Percentiles rank a stretch among this genome's conserved stretches.
Evolutionary conservation across 2,888 invertebrate genomes (phyloP).

Genomic region (Petrolisthes manimaculis): DNA sequence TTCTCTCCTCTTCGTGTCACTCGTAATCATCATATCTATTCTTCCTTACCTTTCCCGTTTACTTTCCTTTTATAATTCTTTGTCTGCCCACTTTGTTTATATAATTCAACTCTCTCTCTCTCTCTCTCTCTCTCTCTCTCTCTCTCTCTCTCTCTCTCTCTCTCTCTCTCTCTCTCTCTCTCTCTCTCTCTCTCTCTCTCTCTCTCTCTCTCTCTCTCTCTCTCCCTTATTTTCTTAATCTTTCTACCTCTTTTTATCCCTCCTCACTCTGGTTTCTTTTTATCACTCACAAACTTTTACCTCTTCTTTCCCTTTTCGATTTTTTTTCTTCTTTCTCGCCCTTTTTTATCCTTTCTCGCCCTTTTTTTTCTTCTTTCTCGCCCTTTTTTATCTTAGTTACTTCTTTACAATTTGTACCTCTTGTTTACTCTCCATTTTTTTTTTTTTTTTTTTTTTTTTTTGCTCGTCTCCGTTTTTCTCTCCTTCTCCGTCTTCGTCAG

Average conservation of each 20-base stretch:
- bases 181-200: no score
- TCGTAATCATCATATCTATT: background rate
- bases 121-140: background rate
- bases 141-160: background rate
- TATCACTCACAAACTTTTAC: background rate
- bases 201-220: background rate
- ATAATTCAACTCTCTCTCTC: background rate
- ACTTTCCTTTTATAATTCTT: background rate
- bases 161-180: no score
- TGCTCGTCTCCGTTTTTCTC: background rate
- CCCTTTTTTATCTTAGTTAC: background rate
- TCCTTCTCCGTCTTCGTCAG: background rate
- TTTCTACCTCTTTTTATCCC: background rate
- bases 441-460: background rate
- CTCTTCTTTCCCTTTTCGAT: background rate
- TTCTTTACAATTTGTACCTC: background rate
- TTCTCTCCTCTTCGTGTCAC: background rate
- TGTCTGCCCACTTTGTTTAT: background rate
- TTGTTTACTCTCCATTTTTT: background rate
- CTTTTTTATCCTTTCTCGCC: conserved; percentile 1
- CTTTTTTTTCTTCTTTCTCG: background rate
- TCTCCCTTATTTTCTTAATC: background rate
- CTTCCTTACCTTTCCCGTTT: background rate
- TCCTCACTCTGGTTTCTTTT: background rate
- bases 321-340: background rate